Evolutionary conservation across 2,113 vertebrate genomes (phyloP).

Genomic region (Picathartes gymnocephalus): DNA sequence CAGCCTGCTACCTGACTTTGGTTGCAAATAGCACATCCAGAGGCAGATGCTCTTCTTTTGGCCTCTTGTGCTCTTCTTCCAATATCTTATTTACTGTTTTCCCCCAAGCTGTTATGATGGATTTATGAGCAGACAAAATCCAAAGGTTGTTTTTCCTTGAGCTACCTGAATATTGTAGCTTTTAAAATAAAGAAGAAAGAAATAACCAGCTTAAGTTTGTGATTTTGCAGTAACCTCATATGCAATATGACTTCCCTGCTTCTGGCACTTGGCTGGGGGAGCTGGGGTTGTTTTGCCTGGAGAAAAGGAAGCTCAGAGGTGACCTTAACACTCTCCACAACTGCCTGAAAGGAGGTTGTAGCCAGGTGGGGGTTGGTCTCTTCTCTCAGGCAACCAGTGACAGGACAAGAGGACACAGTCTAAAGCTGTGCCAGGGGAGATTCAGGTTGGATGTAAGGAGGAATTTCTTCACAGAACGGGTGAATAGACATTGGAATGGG

Average conservation of each 20-base stretch:
- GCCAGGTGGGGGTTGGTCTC: not conserved
- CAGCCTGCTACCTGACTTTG: slow-evolving; percentile 5
- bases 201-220: slow-evolving; percentile 1
- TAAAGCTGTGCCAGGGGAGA: not conserved
- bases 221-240: not conserved
- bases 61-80: slow-evolving; percentile 43
- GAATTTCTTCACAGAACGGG: not conserved
- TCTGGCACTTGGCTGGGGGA: not conserved
- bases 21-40: slow-evolving; percentile 39
- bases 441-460: not conserved
- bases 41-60: slow-evolving; percentile 6
- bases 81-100: slow-evolving; percentile 55
- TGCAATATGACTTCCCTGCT: not conserved
- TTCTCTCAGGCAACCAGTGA: not conserved
- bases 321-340: not conserved
- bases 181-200: slow-evolving; percentile 31
- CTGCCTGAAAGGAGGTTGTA: not conserved
- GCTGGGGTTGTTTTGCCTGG: not conserved
- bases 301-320: not conserved
- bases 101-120: slow-evolving; percentile 31
- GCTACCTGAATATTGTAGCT: slow-evolving; percentile 43
- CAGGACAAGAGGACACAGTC: not conserved
- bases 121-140: slow-evolving; percentile 51
- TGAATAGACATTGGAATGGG: not conserved
- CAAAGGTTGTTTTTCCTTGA: slow-evolving; percentile 49